Conservation (phyloP, 2,888 invertebrate genomes). For the Elysia crispata region DNA sequence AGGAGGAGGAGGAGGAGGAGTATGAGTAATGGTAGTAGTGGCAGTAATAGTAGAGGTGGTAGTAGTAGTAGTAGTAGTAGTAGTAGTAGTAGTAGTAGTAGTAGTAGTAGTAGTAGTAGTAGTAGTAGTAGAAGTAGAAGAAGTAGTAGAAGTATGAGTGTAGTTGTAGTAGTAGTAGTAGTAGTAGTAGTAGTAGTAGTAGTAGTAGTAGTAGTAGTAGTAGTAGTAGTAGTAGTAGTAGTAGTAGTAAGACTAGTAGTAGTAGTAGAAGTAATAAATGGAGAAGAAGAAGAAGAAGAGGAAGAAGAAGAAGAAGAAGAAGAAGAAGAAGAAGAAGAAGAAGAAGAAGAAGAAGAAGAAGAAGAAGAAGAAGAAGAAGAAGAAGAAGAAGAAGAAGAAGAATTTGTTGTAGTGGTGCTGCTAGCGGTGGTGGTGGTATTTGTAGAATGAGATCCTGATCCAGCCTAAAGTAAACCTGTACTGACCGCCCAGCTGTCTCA, state of each 20-base stretch:
- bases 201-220: conserved; percentile 29
- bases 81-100: conserved; percentile 36
- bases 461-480: too few species aligned
- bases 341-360: not conserved
- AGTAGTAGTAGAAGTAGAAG: conserved; percentile 25
- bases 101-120: conserved; percentile 34
- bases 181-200: conserved; percentile 29
- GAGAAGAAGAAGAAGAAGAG: not conserved
- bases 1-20: too few species aligned
- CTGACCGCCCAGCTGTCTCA: too few species aligned
- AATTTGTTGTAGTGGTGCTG: too few species aligned
- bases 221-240: not conserved
- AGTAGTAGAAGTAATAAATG: not conserved
- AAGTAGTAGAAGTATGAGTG: conserved; percentile 1
- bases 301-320: not conserved
- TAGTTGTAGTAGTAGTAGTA: not conserved
- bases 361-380: not conserved
- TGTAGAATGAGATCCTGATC: too few species aligned
- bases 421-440: conserved; percentile 1
- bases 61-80: not conserved
- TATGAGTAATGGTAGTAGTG: too few species aligned
- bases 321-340: conserved; percentile 3
- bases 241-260: too few species aligned
- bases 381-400: not conserved
- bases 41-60: conserved; percentile 2